Percentiles rank a stretch among this genome's conserved stretches.
Conservation (phyloP, 2,888 invertebrate species). For the Malachius bipustulatus region DNA sequence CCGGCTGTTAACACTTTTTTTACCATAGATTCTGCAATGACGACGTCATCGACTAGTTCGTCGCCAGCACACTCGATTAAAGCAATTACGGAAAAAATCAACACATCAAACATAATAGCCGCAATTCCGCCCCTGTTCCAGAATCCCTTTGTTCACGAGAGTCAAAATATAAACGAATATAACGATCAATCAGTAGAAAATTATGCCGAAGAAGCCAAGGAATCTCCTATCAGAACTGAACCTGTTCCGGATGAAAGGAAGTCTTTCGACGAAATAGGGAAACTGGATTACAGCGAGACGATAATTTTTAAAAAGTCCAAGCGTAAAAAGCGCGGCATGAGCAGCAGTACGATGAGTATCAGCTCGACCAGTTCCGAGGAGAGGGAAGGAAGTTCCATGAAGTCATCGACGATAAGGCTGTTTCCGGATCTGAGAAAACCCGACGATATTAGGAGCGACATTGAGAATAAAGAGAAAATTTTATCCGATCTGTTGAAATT, state of each 20-base stretch:
- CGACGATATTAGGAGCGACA: conserved; percentile 54
- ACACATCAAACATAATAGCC: conserved; percentile 29
- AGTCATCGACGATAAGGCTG: conserved; percentile 38
- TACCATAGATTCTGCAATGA: background rate
- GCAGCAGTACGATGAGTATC: conserved; percentile 23
- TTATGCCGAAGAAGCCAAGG: conserved; percentile 65
- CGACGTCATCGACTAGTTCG: background rate
- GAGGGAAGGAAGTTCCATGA: conserved; percentile 32
- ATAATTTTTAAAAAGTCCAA: conserved; percentile 53
- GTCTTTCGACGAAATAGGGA: conserved; percentile 58
- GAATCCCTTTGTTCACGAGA: conserved; percentile 18
- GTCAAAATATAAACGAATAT: conserved; percentile 29
- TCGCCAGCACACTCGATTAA: conserved; percentile 26
- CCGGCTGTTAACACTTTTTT: too few species aligned
- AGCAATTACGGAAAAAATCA: conserved; percentile 31
- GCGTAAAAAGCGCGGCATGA: conserved; percentile 33
- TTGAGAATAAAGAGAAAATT: conserved; percentile 62
- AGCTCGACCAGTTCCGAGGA: conserved; percentile 33
- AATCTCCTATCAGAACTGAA: conserved; percentile 50
- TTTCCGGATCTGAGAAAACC: conserved; percentile 48
- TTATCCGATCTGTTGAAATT: conserved; percentile 55
- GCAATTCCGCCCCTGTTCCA: conserved; percentile 29
- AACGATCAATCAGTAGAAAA: conserved; percentile 39
- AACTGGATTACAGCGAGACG: conserved; percentile 59
- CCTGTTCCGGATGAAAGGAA: conserved; percentile 22